Conservation (phyloP, 2,888 invertebrate species). For the Clostera curtula region DNA sequence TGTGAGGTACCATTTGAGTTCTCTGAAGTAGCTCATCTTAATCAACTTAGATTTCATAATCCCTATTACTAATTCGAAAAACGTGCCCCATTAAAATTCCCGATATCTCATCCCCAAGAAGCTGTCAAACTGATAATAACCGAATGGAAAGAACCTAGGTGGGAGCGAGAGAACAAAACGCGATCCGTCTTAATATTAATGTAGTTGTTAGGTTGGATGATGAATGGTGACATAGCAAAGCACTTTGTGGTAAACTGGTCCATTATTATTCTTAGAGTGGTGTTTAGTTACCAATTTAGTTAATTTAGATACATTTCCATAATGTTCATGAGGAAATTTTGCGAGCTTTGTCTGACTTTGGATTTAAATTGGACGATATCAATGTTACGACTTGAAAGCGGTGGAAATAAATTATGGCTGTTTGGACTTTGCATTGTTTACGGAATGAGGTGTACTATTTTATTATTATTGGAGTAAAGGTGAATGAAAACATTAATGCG, state of each 20-base stretch:
- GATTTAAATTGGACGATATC: slow-evolving; percentile 1
- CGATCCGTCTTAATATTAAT: slow-evolving; percentile 63
- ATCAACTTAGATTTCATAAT: slow-evolving; percentile 13
- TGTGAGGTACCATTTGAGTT: background rate
- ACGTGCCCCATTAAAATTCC: slow-evolving; percentile 26
- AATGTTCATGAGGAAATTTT: slow-evolving; percentile 8
- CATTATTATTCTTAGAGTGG: slow-evolving; percentile 55
- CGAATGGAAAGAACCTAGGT: slow-evolving; percentile 32
- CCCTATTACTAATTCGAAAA: slow-evolving; percentile 25
- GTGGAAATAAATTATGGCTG: too few relatives aligned
- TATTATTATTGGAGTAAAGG: too few relatives aligned
- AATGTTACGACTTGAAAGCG: too few relatives aligned
- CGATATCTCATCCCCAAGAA: slow-evolving; percentile 29
- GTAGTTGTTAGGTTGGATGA: slow-evolving; percentile 53
- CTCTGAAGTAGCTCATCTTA: slow-evolving; percentile 8
- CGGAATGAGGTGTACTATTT: too few relatives aligned
- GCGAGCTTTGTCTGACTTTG: slow-evolving; percentile 4
- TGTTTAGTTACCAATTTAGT: slow-evolving; percentile 46
- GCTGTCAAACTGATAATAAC: slow-evolving; percentile 49
- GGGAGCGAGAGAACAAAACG: slow-evolving; percentile 28
- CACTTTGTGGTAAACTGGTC: slow-evolving; percentile 62
- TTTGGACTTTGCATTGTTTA: too few relatives aligned
- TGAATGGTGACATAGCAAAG: slow-evolving; percentile 68
- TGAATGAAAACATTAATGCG: too few relatives aligned
- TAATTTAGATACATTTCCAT: slow-evolving; percentile 34